These are phyloP conservation scores for Galeopsomyia nigrocyanea DNA, from an alignment of 2,888 invertebrate genomes.

Conservation along the genomic window DNA sequence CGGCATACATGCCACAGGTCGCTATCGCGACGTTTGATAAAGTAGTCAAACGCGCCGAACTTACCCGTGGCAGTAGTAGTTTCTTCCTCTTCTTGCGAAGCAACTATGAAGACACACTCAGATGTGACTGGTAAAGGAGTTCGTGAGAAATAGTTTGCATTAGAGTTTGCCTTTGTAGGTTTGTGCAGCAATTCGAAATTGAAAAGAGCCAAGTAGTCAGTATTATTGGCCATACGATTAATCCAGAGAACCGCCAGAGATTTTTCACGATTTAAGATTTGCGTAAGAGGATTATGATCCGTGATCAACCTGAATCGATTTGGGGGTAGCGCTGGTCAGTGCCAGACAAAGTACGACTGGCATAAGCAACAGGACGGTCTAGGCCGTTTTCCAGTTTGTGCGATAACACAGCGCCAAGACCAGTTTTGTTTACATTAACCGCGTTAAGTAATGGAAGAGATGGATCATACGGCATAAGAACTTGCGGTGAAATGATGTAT, in stretches of 20 bases:
- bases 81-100: background rate
- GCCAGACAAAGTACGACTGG: constrained; percentile 24
- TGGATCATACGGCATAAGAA: constrained; percentile 17
- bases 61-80: too few relatives aligned
- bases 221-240: constrained; percentile 42
- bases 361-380: constrained; percentile 41
- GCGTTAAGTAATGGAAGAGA: too few relatives aligned
- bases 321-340: constrained; percentile 36
- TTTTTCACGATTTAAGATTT: constrained; percentile 33
- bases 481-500: constrained; percentile 36
- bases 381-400: constrained; percentile 27
- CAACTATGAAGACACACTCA: background rate
- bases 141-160: constrained; percentile 38
- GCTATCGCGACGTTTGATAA: too few relatives aligned
- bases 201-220: constrained; percentile 39
- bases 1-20: too few relatives aligned
- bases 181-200: constrained; percentile 32
- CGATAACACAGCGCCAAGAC: too few relatives aligned
- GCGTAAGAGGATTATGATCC: constrained; percentile 37
- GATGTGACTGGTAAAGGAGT: constrained; percentile 2
- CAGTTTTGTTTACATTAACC: too few relatives aligned
- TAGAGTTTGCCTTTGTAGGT: constrained; percentile 26
- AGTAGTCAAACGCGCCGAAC: background rate
- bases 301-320: constrained; percentile 35
- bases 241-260: constrained; percentile 36